Conservation (phyloP, 1,140 invertebrate genomes). For the Streblospio benedicti region DNA sequence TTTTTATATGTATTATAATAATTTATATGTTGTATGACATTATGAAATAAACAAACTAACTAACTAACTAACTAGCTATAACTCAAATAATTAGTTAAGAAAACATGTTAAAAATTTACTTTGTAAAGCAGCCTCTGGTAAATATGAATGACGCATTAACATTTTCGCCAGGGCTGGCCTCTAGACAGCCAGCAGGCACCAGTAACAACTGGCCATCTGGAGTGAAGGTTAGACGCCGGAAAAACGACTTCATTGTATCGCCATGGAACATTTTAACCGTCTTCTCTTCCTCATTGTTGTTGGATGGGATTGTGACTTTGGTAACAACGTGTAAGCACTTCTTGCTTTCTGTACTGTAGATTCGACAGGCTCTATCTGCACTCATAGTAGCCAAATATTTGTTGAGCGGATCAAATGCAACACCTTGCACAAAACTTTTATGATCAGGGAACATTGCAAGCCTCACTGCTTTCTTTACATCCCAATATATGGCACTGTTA, state of each 20-base stretch:
- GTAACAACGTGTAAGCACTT: constrained; percentile 62
- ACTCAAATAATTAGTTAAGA: no score
- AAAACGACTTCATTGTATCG: constrained; percentile 89
- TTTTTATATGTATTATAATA: no score
- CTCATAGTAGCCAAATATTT: constrained; percentile 69
- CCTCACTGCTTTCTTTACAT: constrained; percentile 63
- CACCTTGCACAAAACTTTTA: constrained; percentile 95
- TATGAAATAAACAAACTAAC: no score
- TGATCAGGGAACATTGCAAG: constrained; percentile 68
- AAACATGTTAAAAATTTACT: no score
- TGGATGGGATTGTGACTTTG: constrained; percentile 51
- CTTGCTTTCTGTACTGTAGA: constrained; percentile 63
- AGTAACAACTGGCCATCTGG: constrained; percentile 81
- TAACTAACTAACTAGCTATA: no score
- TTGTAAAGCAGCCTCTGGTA: constrained; percentile 61
- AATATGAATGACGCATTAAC: constrained; percentile 73
- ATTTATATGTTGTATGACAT: no score
- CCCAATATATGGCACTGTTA: constrained; percentile 87
- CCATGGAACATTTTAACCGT: constrained; percentile 69
- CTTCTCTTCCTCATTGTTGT: constrained; percentile 1
- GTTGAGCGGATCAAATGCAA: constrained; percentile 78
- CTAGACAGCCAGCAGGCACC: constrained; percentile 55
- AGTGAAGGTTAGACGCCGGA: constrained; percentile 74
- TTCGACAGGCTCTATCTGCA: constrained; percentile 67
- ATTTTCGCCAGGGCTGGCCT: constrained; percentile 25